These are phyloP conservation scores for Esox niger DNA, from an alignment of 2,113 vertebrate genomes.

Conservation along the genomic window DNA sequence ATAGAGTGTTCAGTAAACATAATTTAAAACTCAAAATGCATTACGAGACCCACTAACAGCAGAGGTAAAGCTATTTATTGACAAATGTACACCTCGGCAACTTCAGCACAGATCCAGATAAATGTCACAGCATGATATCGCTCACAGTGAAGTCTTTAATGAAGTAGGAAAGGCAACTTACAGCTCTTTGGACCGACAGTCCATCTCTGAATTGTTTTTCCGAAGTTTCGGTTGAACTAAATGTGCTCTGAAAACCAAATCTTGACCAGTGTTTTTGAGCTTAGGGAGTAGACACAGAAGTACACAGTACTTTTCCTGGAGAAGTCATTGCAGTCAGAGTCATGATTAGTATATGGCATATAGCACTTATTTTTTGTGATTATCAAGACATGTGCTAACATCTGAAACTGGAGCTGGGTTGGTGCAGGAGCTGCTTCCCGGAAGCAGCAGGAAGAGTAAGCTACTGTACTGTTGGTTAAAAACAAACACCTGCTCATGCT, in stretches of 20 bases:
- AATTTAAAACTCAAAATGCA: too few relatives aligned
- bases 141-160: background rate
- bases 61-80: slow-evolving; percentile 19
- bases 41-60: background rate
- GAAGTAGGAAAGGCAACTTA: background rate
- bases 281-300: too few relatives aligned
- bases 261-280: too few relatives aligned
- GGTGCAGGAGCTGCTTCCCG: background rate
- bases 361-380: too few relatives aligned
- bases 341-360: too few relatives aligned
- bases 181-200: background rate
- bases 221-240: background rate
- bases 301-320: background rate
- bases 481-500: slow-evolving; percentile 1
- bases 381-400: background rate
- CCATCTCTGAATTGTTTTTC: background rate
- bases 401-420: background rate
- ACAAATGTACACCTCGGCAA: slow-evolving; percentile 13
- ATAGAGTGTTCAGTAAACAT: background rate
- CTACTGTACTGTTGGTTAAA: background rate
- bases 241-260: background rate
- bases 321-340: background rate
- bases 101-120: background rate
- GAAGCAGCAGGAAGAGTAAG: background rate
- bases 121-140: background rate